A percentile compares a stretch with the other conserved stretches of the same genome.
phyloP scores from a whole-genome alignment of 2,113 vertebrate species.

The Prunella fulvescens region DNA sequence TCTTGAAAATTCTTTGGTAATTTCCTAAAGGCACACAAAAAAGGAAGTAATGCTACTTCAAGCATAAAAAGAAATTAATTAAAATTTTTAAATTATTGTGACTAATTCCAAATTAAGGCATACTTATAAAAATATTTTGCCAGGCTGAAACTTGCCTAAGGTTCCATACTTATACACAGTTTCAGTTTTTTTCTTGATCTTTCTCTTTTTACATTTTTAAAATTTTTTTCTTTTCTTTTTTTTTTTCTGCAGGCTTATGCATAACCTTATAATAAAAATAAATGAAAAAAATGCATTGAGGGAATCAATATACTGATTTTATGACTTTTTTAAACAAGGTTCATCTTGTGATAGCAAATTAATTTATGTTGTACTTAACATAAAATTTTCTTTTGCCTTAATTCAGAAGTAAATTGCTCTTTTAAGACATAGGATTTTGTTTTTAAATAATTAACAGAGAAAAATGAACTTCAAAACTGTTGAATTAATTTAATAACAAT shows the following conservation, averaged over 20 bases:
- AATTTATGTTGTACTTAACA: constrained; percentile 12
- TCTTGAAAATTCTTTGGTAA: not conserved
- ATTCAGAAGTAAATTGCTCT: not conserved
- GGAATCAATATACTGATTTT: constrained; percentile 3
- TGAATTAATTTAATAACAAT: constrained; percentile 8
- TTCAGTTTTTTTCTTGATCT: not conserved
- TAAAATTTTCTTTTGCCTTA: not conserved
- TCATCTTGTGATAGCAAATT: not conserved
- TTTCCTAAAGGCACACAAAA: not conserved
- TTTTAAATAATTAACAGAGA: not conserved
- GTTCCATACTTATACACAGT: not conserved
- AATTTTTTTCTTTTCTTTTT: not conserved
- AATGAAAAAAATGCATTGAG: constrained; percentile 13
- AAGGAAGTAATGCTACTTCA: not conserved
- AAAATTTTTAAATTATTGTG: not conserved
- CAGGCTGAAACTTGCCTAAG: not conserved
- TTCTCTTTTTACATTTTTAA: not conserved
- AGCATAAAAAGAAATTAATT: not conserved
- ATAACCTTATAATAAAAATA: not conserved
- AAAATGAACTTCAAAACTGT: not conserved
- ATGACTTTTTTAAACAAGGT: not conserved
- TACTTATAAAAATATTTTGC: not conserved
- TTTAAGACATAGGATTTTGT: not conserved
- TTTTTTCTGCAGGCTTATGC: not conserved
- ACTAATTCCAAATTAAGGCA: not conserved